These are phyloP conservation scores for Tympanuchus pallidicinctus DNA, from an alignment of 2,113 vertebrate genomes.

Conservation along the genomic window DNA sequence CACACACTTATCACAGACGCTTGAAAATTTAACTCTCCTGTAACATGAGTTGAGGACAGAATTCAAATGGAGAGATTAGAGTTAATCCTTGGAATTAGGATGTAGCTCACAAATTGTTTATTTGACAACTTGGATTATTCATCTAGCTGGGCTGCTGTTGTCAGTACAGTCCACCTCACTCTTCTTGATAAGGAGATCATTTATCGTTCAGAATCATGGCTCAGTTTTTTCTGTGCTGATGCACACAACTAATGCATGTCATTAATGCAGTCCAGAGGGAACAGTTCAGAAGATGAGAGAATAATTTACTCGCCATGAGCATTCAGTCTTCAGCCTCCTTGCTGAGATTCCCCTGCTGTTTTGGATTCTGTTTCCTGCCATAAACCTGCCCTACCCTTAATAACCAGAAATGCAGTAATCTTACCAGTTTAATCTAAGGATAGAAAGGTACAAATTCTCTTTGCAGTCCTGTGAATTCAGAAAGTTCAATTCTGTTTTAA, in stretches of 20 bases:
- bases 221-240: background rate
- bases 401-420: background rate
- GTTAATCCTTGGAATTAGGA: slow-evolving; percentile 12
- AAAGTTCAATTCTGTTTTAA: background rate
- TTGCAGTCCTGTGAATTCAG: background rate
- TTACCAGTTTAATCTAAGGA: background rate
- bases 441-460: background rate
- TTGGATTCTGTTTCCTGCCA: slow-evolving; percentile 29
- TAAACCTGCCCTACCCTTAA: background rate
- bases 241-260: slow-evolving; percentile 22
- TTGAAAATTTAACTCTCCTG: background rate
- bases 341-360: slow-evolving; percentile 42
- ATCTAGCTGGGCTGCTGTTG: background rate
- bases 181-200: slow-evolving; percentile 13
- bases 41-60: background rate
- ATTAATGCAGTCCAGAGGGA: slow-evolving; percentile 29
- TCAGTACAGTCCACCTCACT: background rate
- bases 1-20: background rate
- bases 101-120: slow-evolving; percentile 23
- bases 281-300: background rate
- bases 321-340: background rate
- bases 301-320: slow-evolving; percentile 39
- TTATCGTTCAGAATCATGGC: background rate
- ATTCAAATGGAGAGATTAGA: slow-evolving; percentile 40
- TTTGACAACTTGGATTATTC: slow-evolving; percentile 29